Percentiles rank a stretch among this genome's conserved stretches.
Evolutionary conservation across 2,888 invertebrate genomes (phyloP).

Genomic region (Cephus spinipes): DNA sequence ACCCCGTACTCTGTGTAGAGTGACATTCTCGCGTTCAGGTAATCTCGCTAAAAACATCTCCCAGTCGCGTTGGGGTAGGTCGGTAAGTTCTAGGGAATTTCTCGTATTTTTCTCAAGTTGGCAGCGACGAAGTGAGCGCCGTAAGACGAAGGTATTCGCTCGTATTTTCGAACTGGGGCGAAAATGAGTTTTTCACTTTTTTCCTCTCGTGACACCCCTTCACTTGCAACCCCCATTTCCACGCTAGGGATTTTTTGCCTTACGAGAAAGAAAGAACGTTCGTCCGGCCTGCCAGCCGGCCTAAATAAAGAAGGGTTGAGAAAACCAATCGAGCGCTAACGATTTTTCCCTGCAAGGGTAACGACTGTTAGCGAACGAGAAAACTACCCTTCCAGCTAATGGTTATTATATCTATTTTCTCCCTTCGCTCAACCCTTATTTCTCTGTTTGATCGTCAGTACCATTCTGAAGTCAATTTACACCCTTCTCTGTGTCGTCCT

Average conservation of each 20-base stretch:
- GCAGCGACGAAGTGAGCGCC: background rate
- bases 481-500: constrained; percentile 3
- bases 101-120: background rate
- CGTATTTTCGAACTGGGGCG: background rate
- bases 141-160: background rate
- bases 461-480: background rate
- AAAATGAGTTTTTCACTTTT: background rate
- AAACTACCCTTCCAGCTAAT: background rate
- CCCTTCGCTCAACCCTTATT: background rate
- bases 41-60: background rate
- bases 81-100: background rate
- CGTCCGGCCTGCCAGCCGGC: background rate
- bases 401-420: background rate
- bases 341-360: background rate
- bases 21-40: background rate
- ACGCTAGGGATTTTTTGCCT: background rate
- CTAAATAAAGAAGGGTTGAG: background rate
- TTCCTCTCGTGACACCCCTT: background rate
- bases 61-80: background rate
- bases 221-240: background rate
- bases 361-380: background rate
- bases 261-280: background rate
- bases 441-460: background rate
- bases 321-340: background rate
- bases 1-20: background rate